phyloP scores from a whole-genome alignment of 1,140 invertebrate species.

The Dreissena rostriformis region DNA sequence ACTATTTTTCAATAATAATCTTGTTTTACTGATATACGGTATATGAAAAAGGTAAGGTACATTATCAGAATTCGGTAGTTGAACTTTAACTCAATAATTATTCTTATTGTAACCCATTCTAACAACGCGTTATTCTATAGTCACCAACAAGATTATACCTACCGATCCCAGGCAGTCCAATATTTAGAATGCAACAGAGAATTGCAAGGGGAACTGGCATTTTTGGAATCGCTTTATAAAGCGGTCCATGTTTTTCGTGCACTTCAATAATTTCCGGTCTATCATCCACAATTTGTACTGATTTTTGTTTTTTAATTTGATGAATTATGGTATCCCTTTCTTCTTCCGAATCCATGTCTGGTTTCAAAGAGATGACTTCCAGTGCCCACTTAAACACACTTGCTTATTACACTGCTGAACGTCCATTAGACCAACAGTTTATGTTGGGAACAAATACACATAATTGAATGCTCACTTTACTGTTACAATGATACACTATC shows the following conservation, averaged over 20 bases:
- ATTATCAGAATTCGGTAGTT: too few species aligned
- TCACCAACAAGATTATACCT: slow-evolving; percentile 61
- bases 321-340: slow-evolving; percentile 31
- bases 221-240: slow-evolving; percentile 82
- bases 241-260: slow-evolving; percentile 81
- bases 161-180: slow-evolving; percentile 82
- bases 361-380: not conserved
- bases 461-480: not conserved
- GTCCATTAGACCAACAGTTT: not conserved
- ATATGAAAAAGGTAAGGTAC: too few species aligned
- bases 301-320: slow-evolving; percentile 41
- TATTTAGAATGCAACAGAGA: slow-evolving; percentile 82
- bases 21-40: too few species aligned
- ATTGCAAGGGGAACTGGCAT: slow-evolving; percentile 82
- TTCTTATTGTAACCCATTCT: too few species aligned
- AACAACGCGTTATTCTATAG: too few species aligned
- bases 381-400: not conserved
- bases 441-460: not conserved
- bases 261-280: slow-evolving; percentile 79
- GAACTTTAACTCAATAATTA: too few species aligned
- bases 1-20: too few species aligned
- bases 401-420: not conserved
- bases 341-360: slow-evolving; percentile 39
- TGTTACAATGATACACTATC: not conserved
- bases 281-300: slow-evolving; percentile 61